phyloP scores from a whole-genome alignment of 64 coral and sea anemone species.

The Stichodactyla helianthus region DNA sequence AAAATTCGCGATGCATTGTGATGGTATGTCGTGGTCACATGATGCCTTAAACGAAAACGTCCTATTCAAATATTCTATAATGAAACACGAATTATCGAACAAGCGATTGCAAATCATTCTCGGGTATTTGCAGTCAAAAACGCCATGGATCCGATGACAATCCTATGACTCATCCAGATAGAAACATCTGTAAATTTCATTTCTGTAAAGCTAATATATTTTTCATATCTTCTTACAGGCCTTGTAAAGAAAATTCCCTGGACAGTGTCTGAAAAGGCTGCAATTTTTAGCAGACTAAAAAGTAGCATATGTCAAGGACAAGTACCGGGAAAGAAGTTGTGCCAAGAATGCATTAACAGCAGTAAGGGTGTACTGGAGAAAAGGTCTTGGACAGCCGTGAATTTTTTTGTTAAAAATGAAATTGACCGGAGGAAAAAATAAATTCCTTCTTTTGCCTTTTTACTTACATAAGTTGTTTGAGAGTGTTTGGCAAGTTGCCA shows the following conservation, averaged over 20 bases:
- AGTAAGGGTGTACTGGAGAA: slow-evolving; percentile 8
- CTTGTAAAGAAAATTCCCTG: slow-evolving; percentile 20
- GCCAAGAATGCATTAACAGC: slow-evolving; percentile 8
- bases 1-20: too few species aligned
- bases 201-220: slow-evolving; percentile 12
- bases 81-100: too few species aligned
- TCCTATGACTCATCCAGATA: not conserved
- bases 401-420: slow-evolving; percentile 38
- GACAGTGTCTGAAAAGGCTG: slow-evolving; percentile 23
- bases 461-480: too few species aligned
- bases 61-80: too few species aligned
- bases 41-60: too few species aligned
- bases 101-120: too few species aligned
- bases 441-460: not conserved
- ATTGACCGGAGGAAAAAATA: slow-evolving; percentile 12
- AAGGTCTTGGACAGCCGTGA: slow-evolving; percentile 16
- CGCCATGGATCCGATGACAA: not conserved
- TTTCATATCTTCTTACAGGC: slow-evolving; percentile 18
- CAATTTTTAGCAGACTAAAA: slow-evolving; percentile 14
- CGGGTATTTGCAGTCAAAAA: not conserved
- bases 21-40: too few species aligned
- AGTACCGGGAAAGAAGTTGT: slow-evolving; percentile 11
- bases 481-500: too few species aligned
- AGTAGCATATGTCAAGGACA: not conserved
- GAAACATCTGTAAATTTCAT: not conserved